Base-by-base conservation (phyloP, 2,888 invertebrate species). In the Acronicta aceris region DNA sequence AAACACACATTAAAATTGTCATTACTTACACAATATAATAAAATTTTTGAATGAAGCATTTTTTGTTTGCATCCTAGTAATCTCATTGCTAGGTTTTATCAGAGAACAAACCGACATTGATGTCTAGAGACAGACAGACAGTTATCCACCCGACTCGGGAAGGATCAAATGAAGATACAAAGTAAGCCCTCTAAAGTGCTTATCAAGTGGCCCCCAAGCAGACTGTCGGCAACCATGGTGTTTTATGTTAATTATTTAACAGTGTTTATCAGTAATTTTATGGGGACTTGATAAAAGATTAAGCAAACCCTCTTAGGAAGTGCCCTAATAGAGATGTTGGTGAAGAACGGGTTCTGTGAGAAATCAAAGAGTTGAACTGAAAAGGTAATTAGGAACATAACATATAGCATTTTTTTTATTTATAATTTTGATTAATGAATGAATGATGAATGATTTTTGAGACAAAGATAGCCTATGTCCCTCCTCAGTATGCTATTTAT, bases 251-350 rank as follows among this genome's bases (percentile, higher is more conserved):
- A 76, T 76, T 74, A 67, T 54, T 27, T 59, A 57, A 56, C 55
- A 54, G 59, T 42, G 46, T 49, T 67, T 77, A 76, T 76, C 76
- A 58, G 61, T 56, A 60, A 66, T 64, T 77, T 76, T 77, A 77
- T 69, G 64, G 65, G 65, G 30, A 8, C 43, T 21, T 68, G 74
- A 76, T 76, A 74, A 63, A 50, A 59, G 61, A 74, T 64, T 76
- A 59, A 15, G 38, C 15, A 45, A 21, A 58, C 40, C 36, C 55
- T 57, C 53, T 65, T 65, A 52, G 42, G 40, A 65, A 57, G 56
- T 49, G 30, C 17, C 30, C 47, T 66, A 60, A 76, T 74, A 71
- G 64, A 76, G 59, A 58, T 62, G 48, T 58, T 50, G 48, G 46
- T 45, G 46, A 40, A 21, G 38, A 38, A 38, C 38, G 1, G n/a